Conservation (phyloP, 2,888 invertebrate genomes). For the Ichneumoninae sp. region DNA sequence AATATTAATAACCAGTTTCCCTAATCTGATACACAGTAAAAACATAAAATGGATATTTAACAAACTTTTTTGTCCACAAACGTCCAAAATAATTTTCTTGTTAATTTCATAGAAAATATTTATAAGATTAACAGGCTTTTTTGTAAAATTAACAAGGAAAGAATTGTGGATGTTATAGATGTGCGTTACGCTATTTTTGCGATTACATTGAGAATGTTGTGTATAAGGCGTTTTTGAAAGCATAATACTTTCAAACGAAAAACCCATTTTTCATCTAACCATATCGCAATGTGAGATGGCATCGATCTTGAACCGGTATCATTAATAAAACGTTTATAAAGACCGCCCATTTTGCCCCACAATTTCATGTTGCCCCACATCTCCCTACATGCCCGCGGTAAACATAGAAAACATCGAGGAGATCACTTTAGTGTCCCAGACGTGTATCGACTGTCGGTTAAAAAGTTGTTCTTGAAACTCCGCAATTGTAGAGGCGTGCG, state of each 20-base stretch:
- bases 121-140: too few species aligned
- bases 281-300: background rate
- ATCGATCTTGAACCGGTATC: background rate
- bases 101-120: too few species aligned
- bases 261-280: background rate
- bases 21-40: too few species aligned
- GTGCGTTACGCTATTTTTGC: background rate
- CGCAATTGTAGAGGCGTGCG: constrained; percentile 9
- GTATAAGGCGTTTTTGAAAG: background rate
- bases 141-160: too few species aligned
- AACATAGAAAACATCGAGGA: constrained; percentile 16
- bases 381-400: constrained; percentile 1
- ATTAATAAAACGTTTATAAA: background rate
- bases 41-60: too few species aligned
- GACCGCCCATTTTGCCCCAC: background rate
- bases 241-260: background rate
- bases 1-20: background rate
- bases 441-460: constrained; percentile 51
- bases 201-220: background rate
- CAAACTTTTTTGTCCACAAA: too few species aligned
- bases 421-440: constrained; percentile 14
- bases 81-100: too few species aligned
- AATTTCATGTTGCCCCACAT: constrained; percentile 24
- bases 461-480: constrained; percentile 50
- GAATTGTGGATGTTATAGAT: too few species aligned